Base-by-base conservation (phyloP, 2,113 vertebrate genomes). In the Cinclus mexicanus region DNA sequence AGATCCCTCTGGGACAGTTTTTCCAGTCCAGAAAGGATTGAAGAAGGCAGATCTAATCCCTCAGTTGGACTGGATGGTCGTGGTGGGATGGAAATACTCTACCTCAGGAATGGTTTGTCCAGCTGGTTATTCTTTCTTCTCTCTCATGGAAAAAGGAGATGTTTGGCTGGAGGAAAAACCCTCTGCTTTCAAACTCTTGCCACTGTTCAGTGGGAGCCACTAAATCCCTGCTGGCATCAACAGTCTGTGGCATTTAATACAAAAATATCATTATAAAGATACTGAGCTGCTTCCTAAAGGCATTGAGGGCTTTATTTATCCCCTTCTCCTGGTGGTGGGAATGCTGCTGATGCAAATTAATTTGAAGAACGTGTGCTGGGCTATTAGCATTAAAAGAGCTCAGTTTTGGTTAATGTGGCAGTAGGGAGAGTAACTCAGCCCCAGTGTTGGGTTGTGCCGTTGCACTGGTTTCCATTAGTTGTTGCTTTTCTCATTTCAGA, bases 91-190 rank as follows among this genome's bases (percentile, higher is more conserved):
- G 23, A 67, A 89, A 53, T 12, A 10, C 1, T 65, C 28, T 15
- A 0, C 17, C 47, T 56, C 35, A 55, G 29, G n/a, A 78, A 55
- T 12, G 22, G 21, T 2, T 91, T 60, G 19, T 69, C 31, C 55
- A 33, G 29, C 10, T 23, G 14, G 9, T 33, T 25, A 2, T 35
- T 65, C 47, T 16, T n/a, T 47, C 21, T 70, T 35, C 12, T 3
- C 10, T 88, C 14, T 21, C 7, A 4, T 46, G 37, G 50, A 6
- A 57, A 69, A 52, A 2, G 14, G 10, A 93, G 5, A 2, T 8
- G 9, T 18, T 23, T 19, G 57, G 28, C 7, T 72, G 55, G 4
- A 3, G 3, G 3, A 2, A 0, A 1, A 10, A 13, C 21, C 2
- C 4, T 22, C 50, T 50, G 39, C 28, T 69, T 33, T 18, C 52